Base-by-base conservation (phyloP, 2,888 invertebrate species). In the Torymus texanus region DNA sequence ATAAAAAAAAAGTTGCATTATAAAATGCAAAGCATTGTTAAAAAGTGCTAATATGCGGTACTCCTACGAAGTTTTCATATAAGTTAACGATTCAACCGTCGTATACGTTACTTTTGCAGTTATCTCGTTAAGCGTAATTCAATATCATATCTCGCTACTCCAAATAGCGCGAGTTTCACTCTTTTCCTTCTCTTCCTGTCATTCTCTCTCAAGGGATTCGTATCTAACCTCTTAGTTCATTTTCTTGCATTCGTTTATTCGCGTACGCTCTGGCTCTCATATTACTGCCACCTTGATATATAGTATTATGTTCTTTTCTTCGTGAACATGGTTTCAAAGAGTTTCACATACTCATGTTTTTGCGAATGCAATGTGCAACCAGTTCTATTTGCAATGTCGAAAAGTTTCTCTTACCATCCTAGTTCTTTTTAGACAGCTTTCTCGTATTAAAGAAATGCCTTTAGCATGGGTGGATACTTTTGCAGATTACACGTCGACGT, bases 121-220 rank as follows among this genome's bases (percentile, higher is more conserved):
- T 21, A 21, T 2, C 78, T 79, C 71, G 70, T 80, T 81, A 79
- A 78, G 70, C 58, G 76, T 75, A 76, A 82, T 82, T 79, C 78
- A 80, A 81, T 83, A 81, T 80, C 68, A 16, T 62, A 65, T 59
- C 74, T 75, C 75, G 71, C 75, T 71, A 67, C 67, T 55, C 41
- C 56, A 16, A 51, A 66, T 16, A 71, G 66, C 58, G 24, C n/a
- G 71, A 66, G 66, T 59, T 51, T 72, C 14, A 50, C 24, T 13
- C 12, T 14, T 58, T 14, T 13, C 12, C 12, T 58, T 14, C 29
- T 65, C n/a, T 59, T 59, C 8, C 56, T 68, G 13, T 68, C 21
- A n/a, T 75, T 67, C 18, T 51, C 66, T 12, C 59, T 51, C 62
- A 51, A 16, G 70, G 62, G 63, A 55, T 14, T 55, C 16, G 21